Base-by-base conservation (phyloP, 2,888 invertebrate genomes). In the Andrena marginata region DNA sequence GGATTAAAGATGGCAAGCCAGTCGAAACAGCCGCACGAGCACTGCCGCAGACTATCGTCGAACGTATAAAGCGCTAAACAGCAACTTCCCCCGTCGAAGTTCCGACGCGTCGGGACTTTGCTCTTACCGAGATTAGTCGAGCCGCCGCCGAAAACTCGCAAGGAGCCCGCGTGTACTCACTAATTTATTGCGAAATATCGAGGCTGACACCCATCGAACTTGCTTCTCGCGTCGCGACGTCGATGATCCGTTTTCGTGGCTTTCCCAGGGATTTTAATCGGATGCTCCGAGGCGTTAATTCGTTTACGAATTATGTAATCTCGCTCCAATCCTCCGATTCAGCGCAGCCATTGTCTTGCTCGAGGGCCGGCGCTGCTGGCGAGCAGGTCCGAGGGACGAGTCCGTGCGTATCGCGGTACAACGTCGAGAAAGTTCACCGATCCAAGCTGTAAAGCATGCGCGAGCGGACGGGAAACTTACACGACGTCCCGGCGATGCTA, bases 161-260 rank as follows among this genome's bases (percentile, higher is more conserved):
- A 26, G 26, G 33, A 71, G 23, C 16, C 56, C 68, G 80, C 87
- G 89, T 16, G 42, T 42, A 16, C 82, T 90, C 85, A 56, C 85
- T 86, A 90, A 91, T 89, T 91, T 89, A 91, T 89, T 87, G 85
- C 85, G 81, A 89, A 90, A 89, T 90, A 90, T 89, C 85, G 85
- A 60, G 86, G 82, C 77, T 85, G 85, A 88, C 87, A 42, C 23
- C 72, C 62, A 3, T 51, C 10, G 49, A 75, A 67, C 59, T 62
- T 42, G 48, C 29, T 20, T 0, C 8, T n/a, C 26, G 13, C 31
- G 1, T 8, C 35, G 13, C 4, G 49, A 10, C 8, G 23, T 7
- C 62, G 31, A 63, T 63, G 42, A 76, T 71, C 63, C 33, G 16
- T 6, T 62, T 20, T 26, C 20, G 1, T 49, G 65, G 2, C n/a